Conservation (phyloP, 2,888 invertebrate species). For the Drosophila macrothrix region DNA sequence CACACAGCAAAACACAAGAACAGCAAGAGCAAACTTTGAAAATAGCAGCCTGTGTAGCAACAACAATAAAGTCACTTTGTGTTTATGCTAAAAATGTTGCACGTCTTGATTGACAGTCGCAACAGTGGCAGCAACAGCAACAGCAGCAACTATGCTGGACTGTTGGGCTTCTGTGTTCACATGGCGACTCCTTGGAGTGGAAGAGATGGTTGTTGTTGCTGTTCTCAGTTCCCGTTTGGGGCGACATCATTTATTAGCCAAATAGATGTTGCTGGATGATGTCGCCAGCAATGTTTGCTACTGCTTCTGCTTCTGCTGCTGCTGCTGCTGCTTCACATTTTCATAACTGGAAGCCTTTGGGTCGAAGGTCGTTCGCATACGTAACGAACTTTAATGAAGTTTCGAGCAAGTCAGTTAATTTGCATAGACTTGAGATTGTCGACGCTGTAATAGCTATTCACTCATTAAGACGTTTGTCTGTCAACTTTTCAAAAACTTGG, state of each 20-base stretch:
- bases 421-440: constrained; percentile 65
- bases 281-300: constrained; percentile 31
- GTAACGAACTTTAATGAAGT: constrained; percentile 76
- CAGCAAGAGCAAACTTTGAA: constrained; percentile 48
- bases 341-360: constrained; percentile 47
- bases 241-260: constrained; percentile 69
- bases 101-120: constrained; percentile 72
- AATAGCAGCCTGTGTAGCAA: constrained; percentile 64
- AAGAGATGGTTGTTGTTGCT: constrained; percentile 25
- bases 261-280: constrained; percentile 46
- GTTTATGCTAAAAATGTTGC: constrained; percentile 66
- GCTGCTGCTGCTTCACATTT: constrained; percentile 28
- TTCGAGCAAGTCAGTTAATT: constrained; percentile 66
- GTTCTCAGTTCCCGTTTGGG: constrained; percentile 48
- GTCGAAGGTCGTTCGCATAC: constrained; percentile 61
- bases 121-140: constrained; percentile 37
- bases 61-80: constrained; percentile 51
- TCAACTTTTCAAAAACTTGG: constrained; percentile 27
- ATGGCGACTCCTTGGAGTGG: constrained; percentile 7
- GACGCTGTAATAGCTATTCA: constrained; percentile 46
- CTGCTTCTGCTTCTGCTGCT: constrained; percentile 16
- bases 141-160: constrained; percentile 29
- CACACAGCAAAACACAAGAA: constrained; percentile 33
- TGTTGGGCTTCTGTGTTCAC: constrained; percentile 15
- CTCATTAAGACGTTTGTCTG: constrained; percentile 62